Conservation (phyloP, 2,113 vertebrate species). For the Oreochromis niloticus region DNA sequence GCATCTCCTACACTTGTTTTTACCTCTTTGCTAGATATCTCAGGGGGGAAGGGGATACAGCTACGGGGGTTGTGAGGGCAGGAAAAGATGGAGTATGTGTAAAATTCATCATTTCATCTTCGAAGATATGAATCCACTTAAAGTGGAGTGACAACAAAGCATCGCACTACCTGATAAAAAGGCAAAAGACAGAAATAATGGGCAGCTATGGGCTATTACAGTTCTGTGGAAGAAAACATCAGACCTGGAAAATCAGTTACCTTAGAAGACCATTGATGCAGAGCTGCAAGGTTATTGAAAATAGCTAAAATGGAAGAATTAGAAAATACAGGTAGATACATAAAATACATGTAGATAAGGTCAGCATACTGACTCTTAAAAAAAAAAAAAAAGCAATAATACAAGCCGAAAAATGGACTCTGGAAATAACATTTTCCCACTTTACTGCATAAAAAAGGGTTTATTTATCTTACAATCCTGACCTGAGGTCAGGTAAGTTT, state of each 20-base stretch:
- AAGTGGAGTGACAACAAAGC: neutral
- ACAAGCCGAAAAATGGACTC: neutral
- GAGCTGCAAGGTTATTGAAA: neutral
- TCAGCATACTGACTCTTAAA: neutral
- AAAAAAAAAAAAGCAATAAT: neutral
- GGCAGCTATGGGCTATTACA: neutral
- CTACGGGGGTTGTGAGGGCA: neutral
- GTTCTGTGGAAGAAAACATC: neutral
- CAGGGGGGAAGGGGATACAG: neutral
- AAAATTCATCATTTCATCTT: neutral
- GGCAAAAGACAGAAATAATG: neutral
- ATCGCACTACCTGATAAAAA: neutral
- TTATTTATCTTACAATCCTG: neutral
- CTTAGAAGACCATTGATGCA: neutral
- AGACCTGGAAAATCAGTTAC: neutral
- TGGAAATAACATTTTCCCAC: neutral
- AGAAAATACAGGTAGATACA: neutral
- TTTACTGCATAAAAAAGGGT: neutral
- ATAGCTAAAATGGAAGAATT: neutral
- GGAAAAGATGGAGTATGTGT: neutral
- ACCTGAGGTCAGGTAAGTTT: neutral
- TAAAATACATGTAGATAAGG: neutral
- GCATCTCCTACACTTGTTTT: constrained; percentile 46
- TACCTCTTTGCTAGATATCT: neutral
- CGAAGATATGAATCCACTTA: neutral